Evolutionary conservation across 1,140 invertebrate genomes (phyloP), one percentile per base, ranked within the genome.

Genomic region (Drosophila persimilis): DNA sequence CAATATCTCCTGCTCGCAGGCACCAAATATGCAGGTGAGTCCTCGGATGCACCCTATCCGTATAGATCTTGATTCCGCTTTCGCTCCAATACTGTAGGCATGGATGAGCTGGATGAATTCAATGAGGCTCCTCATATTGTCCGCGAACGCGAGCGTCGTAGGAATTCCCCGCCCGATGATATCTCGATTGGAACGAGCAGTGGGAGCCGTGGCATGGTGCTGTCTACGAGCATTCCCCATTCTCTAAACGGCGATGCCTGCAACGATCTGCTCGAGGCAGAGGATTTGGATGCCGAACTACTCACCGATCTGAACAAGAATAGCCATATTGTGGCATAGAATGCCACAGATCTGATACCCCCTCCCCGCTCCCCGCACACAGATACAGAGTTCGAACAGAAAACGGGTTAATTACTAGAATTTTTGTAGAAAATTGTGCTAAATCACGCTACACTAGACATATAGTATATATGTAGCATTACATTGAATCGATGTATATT

Each of bases 101-200:
- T 93, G 93, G 95, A 97, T 73, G 97, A 98, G 92, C 92, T 98
- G 47, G 97, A 98, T 79, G 96, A 97, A 92, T 97, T 98, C 86
- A 97, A 97, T 89, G 96, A 98, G 92, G 96, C 97, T n/a, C 96
- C 97, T 0, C 96, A 97, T 89, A 91, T 91, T 55, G 85, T 91
- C 0, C 54, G 90, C 2, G 90, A 91, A 61, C 90, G 90, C 8
- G 90, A 91, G 35, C 73, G 77, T 41, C 79, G 85, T 41, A 81
- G 77, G 6, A 90, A 91, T 31, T 90, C 90, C 17, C 76, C 76
- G 17, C 75, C 83, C 4, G 90, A 91, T 51, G 79, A 77, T 53
- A 64, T 90, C 20, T 90, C 85, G 15, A 72, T 89, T 15, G 77
- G 77, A 2, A 83, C 67, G 6, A 50, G 59, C 45, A 59, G 50